Percentiles rank a stretch among this genome's conserved stretches.
phyloP scores from a whole-genome alignment of 30 jellyfish, hydroid and myxozoan species.

The Hydra vulgaris region DNA sequence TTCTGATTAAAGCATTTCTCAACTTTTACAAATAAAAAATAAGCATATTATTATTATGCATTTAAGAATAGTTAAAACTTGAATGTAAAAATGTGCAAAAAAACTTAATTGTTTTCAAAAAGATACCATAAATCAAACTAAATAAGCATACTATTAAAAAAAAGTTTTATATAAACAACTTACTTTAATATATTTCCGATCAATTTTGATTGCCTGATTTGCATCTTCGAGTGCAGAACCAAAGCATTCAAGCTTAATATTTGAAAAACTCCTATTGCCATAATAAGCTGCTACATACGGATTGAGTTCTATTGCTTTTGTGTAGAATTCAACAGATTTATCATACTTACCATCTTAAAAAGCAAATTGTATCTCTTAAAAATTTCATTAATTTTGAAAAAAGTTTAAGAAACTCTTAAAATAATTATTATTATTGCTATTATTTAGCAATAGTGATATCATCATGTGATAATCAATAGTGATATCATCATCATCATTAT shows the following conservation, averaged over 20 bases:
- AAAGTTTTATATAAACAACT: not conserved
- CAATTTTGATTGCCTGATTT: constrained; percentile 52
- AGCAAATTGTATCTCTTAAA: not conserved
- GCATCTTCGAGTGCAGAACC: constrained; percentile 90
- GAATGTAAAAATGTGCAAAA: too few relatives aligned
- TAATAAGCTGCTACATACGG: constrained; percentile 82
- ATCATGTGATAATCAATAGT: too few relatives aligned
- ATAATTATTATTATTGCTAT: not conserved
- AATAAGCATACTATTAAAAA: not conserved
- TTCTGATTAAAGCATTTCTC: too few relatives aligned
- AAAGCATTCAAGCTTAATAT: constrained; percentile 68
- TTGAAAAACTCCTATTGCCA: constrained; percentile 87
- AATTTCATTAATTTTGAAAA: not conserved
- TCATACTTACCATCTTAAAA: constrained; percentile 62
- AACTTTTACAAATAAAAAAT: too few relatives aligned
- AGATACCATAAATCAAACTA: too few relatives aligned
- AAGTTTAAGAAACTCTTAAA: too few relatives aligned
- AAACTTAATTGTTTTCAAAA: too few relatives aligned
- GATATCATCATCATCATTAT: too few relatives aligned
- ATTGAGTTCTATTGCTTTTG: constrained; percentile 66
- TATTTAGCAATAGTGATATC: too few relatives aligned
- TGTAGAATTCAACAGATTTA: constrained; percentile 60
- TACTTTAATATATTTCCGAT: constrained; percentile 78
- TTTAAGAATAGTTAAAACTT: too few relatives aligned
- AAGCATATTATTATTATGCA: too few relatives aligned